Evolutionary conservation across 2,888 invertebrate species (phyloP), one percentile per base, ranked within the genome.

Genomic region (Ophion costatus): DNA sequence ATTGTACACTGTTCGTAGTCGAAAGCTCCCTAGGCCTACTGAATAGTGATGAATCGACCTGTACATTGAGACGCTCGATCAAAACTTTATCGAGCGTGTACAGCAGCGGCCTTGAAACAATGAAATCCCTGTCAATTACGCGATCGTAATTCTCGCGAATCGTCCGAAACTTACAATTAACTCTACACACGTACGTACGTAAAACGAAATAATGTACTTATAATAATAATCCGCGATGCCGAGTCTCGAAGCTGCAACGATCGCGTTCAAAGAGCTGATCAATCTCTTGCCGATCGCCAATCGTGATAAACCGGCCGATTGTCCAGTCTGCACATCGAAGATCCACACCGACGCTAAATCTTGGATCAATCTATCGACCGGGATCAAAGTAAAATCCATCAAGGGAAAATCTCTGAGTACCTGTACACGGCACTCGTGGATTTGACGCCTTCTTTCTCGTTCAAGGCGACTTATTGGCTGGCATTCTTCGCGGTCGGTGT

Each of bases 381-480:
- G 70, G 57, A 73, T 83, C 33, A 76, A 80, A 61, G 83, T 83
- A 83, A 76, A 24, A 56, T 3, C 10, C 11, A 64, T 45, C 24
- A 42, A 20, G 33, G 17, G 14, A 7, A 29, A 45, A 45, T 45
- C 14, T 10, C 59, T 20, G 17, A n/a, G 0, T 33, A 17, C 0
- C 22, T 14, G 4, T 20, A 14, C 10, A 7, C 10, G 9, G 14
- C 9, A 22, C 4, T 29, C 20, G n/a, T 67, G n/a, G n/a, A 64
- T 33, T 22, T 56, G n/a, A 42, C 56, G 14, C 10, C 14, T 42
- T 7, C 7, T 24, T 59, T 69, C 22, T 42, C 24, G 20, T 42
- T 74, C 9, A 24, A 81, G 84, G 69, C 74, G 42, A 78, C 67
- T 24, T 84, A 81, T 69, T 84, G 84, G 84, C 20, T 78, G 11